phyloP scores from a whole-genome alignment of 2,888 invertebrate genomes.

The Acheta domesticus region DNA sequence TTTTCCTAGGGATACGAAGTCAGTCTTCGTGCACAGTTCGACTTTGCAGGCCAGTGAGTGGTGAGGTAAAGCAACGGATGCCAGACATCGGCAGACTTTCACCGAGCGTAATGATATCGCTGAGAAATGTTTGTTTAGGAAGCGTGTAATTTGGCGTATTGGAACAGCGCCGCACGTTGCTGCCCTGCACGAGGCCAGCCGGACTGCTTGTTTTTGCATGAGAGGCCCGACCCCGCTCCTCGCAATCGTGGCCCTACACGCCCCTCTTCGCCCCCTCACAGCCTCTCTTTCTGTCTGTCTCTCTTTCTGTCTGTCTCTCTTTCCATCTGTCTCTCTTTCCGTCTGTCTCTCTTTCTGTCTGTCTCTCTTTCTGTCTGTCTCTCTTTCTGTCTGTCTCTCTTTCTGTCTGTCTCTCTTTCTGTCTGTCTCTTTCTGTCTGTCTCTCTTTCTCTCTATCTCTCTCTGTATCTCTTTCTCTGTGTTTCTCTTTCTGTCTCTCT shows the following conservation, averaged over 20 bases:
- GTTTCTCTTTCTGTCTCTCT: not conserved
- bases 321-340: not conserved
- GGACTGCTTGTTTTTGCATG: not conserved
- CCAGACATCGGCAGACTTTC: not conserved
- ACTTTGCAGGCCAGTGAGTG: too few relatives aligned
- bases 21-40: too few relatives aligned
- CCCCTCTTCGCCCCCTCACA: not conserved
- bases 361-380: not conserved
- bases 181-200: not conserved
- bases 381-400: not conserved
- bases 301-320: not conserved
- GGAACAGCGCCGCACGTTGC: not conserved
- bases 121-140: constrained; percentile 3
- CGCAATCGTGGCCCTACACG: not conserved
- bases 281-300: not conserved
- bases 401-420: not conserved
- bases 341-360: not conserved
- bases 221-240: not conserved
- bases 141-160: constrained; percentile 9
- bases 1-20: too few relatives aligned
- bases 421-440: not conserved
- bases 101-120: not conserved
- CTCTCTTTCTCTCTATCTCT: not conserved
- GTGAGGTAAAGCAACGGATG: not conserved
- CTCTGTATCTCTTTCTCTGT: not conserved